A percentile compares a stretch with the other conserved stretches of the same genome.
phyloP scores from a whole-genome alignment of 2,113 vertebrate species.

The Oxyruncus cristatus region DNA sequence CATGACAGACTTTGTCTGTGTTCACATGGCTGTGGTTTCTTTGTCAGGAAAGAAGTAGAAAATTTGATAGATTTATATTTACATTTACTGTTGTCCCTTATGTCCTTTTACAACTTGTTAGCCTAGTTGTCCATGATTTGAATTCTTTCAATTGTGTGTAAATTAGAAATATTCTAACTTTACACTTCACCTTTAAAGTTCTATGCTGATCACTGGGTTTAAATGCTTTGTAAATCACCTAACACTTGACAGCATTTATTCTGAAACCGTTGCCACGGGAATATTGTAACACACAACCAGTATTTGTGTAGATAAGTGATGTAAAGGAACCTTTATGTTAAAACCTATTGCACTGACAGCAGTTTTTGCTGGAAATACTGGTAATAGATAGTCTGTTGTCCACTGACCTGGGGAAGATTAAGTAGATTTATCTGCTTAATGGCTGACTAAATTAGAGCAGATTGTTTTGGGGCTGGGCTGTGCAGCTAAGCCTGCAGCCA shows the following conservation, averaged over 20 bases:
- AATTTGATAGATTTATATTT: background rate
- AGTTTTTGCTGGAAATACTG: constrained; percentile 24
- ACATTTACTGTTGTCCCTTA: background rate
- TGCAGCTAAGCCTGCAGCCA: constrained; percentile 39
- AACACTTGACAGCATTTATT: background rate
- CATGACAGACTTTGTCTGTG: background rate
- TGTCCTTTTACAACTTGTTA: background rate
- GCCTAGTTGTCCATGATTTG: background rate
- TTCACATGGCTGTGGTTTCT: background rate
- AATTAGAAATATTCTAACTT: background rate
- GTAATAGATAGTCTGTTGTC: constrained; percentile 67
- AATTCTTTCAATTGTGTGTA: background rate
- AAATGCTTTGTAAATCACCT: background rate
- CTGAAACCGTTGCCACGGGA: fast-evolving
- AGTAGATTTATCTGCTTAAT: constrained; percentile 82
- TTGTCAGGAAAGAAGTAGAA: background rate
- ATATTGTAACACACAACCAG: background rate
- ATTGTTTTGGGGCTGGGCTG: constrained; percentile 61
- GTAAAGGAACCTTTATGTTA: background rate
- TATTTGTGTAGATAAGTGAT: background rate
- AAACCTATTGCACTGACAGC: background rate
- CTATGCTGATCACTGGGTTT: background rate
- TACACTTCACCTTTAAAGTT: background rate
- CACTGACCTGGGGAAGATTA: constrained; percentile 72
- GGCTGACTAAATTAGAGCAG: constrained; percentile 85